Base-by-base conservation (phyloP, 2,888 invertebrate genomes). In the Zaprionus bogoriensis region DNA sequence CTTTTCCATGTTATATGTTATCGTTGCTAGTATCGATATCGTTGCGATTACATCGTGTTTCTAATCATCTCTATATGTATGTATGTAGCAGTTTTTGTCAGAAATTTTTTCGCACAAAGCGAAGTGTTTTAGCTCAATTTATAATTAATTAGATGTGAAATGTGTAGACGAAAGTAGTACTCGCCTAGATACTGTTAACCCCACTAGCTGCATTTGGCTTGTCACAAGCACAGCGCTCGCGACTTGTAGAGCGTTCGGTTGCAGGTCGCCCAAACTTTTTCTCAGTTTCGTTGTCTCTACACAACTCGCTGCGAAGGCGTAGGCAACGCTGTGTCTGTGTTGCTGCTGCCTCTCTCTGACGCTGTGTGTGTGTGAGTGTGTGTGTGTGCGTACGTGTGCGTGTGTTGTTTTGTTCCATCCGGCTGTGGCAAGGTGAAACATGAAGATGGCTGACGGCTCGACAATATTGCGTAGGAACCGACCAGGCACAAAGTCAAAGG, bases 401-500 rank as follows among this genome's bases (percentile, higher is more conserved):
- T 54, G 52, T 55, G 45, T 73, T 71, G 70, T 64, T 61, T 68
- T 74, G 72, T 48, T 76, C 70, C 67, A 69, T 67, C 38, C 67
- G 51, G 52, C 57, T 61, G 39, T 48, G 67, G 74, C 50, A 74
- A 61, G 65, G 77, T 72, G 67, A 89, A 89, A 88, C 92, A 94
- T 94, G 94, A 95, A 94, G 93, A 96, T 96, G 96, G 95, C 96
- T 89, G 96, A 96, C 91, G 94, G 94, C 85, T 93, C 95, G 85
- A 94, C 94, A 91, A 94, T 96, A 92, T 92, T 96, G 87, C 93
- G 97, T 92, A 94, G 97, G 92, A 98, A 97, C 92, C 94, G 96
- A 88, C 97, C 97, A 79, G 97, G 97, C 88, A 97, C 97, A 38
- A 97, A 96, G 92, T 95, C 96, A 82, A 95, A 96, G 93, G 97